Evolutionary conservation across 2,888 invertebrate species (phyloP), one percentile per base, ranked within the genome.

Genomic region (Pyrrhia umbra): DNA sequence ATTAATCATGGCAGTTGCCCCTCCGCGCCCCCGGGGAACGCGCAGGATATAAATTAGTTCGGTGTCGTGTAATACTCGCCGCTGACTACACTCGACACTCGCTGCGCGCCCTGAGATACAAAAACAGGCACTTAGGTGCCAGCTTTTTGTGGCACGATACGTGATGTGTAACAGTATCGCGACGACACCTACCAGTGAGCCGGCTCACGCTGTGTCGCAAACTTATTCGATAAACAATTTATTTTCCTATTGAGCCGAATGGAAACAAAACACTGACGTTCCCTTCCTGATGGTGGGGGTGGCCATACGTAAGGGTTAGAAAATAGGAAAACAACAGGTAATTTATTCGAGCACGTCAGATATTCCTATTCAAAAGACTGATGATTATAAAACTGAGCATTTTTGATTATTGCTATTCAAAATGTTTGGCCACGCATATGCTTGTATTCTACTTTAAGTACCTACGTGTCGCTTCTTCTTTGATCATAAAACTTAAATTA

Each of bases 1-100:
- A 76, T 79, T 78, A 76, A 76, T 79, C 76, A 76, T 61, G 77
- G 58, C 63, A 27, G 70, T 39, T 40, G 76, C 47, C 49, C 46
- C 40, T 21, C 25, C 16, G 1, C 16, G 49, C 37, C 55, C 63
- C 76, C 6, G 46, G 60, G 79, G 77, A 62, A 23, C 67, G 20
- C 52, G 27, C 37, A 45, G 40, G 58, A 62, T 78, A 75, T 78
- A 75, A 78, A 75, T 75, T 70, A 78, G 76, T 66, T 62, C 43
- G 52, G 70, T 70, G 71, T 78, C 75, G 60, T 58, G 66, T 78
- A 62, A 75, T 55, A 54, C 50, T 75, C 50, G 54, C 23, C 59
- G 67, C 16, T 67, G 23, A 23, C 43, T 15, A 37, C 42, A 18
- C 25, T 21, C 34, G 55, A 55, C 34, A 34, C 34, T 34, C 34